These are phyloP conservation scores for Eupithecia tripunctaria DNA, from an alignment of 2,888 invertebrate species.

Conservation along the genomic window DNA sequence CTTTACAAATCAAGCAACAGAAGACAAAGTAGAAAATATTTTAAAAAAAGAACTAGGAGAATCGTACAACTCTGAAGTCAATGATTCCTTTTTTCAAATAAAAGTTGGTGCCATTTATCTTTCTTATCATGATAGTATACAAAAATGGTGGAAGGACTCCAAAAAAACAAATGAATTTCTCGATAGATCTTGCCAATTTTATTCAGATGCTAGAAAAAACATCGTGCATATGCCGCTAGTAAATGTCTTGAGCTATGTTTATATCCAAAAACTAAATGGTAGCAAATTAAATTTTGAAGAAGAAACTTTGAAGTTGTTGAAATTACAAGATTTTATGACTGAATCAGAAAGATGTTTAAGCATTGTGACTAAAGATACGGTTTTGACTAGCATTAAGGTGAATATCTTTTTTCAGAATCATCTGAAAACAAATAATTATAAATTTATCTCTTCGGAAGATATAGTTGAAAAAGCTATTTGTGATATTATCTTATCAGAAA, in stretches of 20 bases:
- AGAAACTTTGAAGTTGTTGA: background rate
- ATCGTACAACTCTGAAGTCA: background rate
- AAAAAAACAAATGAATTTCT: slow-evolving; percentile 31
- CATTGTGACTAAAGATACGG: slow-evolving; percentile 11
- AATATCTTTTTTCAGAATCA: background rate
- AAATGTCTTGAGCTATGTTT: slow-evolving; percentile 27
- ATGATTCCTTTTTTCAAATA: slow-evolving; percentile 10
- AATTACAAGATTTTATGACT: slow-evolving; percentile 3
- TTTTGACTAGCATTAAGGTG: slow-evolving; percentile 20
- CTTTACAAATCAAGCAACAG: slow-evolving; percentile 48
- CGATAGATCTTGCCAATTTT: slow-evolving; percentile 35
- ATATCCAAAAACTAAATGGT: slow-evolving; percentile 10
- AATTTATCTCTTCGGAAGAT: slow-evolving; percentile 15
- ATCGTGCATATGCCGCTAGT: background rate
- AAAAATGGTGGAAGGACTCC: slow-evolving; percentile 47
- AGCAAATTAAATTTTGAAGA: slow-evolving; percentile 12
- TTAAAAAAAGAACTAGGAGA: slow-evolving; percentile 42
- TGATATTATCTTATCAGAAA: slow-evolving; percentile 12
- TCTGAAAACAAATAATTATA: background rate
- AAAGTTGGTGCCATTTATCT: slow-evolving; percentile 45
- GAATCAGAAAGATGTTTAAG: background rate
- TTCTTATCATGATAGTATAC: slow-evolving; percentile 45
- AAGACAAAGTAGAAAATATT: slow-evolving; percentile 44
- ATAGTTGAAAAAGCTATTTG: background rate
- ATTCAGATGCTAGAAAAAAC: slow-evolving; percentile 23